Conservation (phyloP, 2,888 invertebrate species). For the Teinopalpus imperialis region DNA sequence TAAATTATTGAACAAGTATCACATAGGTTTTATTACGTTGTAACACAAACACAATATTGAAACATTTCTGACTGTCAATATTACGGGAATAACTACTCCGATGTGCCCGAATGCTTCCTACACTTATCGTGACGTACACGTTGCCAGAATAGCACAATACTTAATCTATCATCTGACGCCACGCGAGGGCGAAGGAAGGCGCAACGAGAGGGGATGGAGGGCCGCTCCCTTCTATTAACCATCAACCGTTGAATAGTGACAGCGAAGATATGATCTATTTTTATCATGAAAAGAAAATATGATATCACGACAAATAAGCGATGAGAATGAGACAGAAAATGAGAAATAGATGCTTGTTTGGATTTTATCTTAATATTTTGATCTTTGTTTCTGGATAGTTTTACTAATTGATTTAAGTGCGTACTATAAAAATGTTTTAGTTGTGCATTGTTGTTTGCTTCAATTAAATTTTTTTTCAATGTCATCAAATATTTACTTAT, state of each 20-base stretch:
- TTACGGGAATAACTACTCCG: constrained; percentile 16
- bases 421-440: no score
- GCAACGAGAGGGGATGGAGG: constrained; percentile 29
- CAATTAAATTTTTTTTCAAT: no score
- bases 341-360: no score
- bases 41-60: not conserved
- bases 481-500: no score
- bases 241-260: constrained; percentile 30
- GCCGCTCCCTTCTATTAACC: constrained; percentile 37
- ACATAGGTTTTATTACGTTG: no score
- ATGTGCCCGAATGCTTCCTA: constrained; percentile 3
- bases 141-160: constrained; percentile 36
- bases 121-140: constrained; percentile 22
- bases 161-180: constrained; percentile 48
- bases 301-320: constrained; percentile 23
- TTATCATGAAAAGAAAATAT: constrained; percentile 26
- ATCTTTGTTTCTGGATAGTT: no score
- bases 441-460: no score
- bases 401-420: no score
- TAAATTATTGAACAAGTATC: no score
- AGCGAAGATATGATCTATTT: constrained; percentile 32
- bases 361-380: no score
- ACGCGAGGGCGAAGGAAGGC: constrained; percentile 38
- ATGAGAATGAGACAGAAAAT: no score
- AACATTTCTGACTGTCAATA: constrained; percentile 7